Conservation (phyloP, 2,797 vertebrate genomes). For the Acridotheres tristis region DNA sequence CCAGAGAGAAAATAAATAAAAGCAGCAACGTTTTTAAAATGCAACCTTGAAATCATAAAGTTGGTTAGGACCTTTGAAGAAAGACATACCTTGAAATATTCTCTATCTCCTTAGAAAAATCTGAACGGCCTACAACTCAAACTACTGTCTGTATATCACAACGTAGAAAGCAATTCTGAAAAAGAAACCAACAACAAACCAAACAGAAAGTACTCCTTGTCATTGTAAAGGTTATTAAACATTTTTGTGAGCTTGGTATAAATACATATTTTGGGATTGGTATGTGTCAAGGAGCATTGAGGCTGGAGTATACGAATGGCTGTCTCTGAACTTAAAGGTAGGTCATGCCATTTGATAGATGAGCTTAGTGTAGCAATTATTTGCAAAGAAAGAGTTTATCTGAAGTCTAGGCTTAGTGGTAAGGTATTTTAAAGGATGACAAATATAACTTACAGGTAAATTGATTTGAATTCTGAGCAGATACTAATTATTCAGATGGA, state of each 20-base stretch:
- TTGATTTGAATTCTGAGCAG: not conserved
- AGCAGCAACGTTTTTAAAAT: not conserved
- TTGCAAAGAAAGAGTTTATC: not conserved
- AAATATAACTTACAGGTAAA: not conserved
- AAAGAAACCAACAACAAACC: rapidly evolving
- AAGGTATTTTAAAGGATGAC: not conserved
- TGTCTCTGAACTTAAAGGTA: not conserved
- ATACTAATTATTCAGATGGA: not conserved
- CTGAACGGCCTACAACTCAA: not conserved
- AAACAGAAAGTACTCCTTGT: not conserved
- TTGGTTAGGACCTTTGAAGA: not conserved
- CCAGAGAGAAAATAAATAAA: not conserved
- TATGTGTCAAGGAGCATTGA: not conserved
- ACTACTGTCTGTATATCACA: not conserved
- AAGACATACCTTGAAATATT: rapidly evolving
- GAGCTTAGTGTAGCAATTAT: not conserved
- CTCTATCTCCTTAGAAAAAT: not conserved
- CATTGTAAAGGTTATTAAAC: not conserved
- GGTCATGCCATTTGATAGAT: not conserved
- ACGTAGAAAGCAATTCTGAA: not conserved
- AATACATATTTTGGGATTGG: not conserved
- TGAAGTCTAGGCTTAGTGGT: not conserved
- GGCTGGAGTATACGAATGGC: not conserved
- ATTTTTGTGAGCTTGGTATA: not conserved
- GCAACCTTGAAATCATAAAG: not conserved